Percentiles rank a stretch among this genome's conserved stretches.
phyloP scores from a whole-genome alignment of 2,113 vertebrate species.

The Zosterops borbonicus region DNA sequence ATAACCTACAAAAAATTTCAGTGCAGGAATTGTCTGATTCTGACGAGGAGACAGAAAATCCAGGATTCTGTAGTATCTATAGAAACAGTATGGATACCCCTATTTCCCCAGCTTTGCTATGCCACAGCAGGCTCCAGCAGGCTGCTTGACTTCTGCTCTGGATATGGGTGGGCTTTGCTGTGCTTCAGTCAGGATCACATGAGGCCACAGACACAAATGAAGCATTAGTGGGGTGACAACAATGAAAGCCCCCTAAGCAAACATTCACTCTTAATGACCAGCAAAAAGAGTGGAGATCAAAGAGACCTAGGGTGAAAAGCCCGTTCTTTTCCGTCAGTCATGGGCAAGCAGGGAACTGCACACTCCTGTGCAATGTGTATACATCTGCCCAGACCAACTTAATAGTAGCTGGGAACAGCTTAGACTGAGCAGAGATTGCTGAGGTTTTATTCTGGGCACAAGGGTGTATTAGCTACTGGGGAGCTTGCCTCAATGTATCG shows the following conservation, averaged over 20 bases:
- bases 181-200: not conserved
- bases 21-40: not conserved
- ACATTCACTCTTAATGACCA: not conserved
- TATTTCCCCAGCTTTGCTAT: not conserved
- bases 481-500: not conserved
- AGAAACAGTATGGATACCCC: not conserved
- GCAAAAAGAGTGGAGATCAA: not conserved
- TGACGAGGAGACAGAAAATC: not conserved
- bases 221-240: not conserved
- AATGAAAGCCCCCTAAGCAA: not conserved
- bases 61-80: not conserved
- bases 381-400: not conserved
- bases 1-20: not conserved
- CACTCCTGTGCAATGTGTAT: not conserved
- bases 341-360: not conserved
- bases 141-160: not conserved
- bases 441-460: not conserved
- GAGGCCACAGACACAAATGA: not conserved
- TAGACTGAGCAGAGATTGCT: not conserved
- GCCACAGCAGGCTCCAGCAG: not conserved
- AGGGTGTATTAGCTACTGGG: not conserved
- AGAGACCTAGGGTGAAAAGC: not conserved
- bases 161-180: not conserved
- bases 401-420: not conserved
- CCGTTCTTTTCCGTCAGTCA: not conserved